A percentile compares a stretch with the other conserved stretches of the same genome.
phyloP scores from a whole-genome alignment of 2,113 vertebrate genomes.

The Leptodactylus fuscus region DNA sequence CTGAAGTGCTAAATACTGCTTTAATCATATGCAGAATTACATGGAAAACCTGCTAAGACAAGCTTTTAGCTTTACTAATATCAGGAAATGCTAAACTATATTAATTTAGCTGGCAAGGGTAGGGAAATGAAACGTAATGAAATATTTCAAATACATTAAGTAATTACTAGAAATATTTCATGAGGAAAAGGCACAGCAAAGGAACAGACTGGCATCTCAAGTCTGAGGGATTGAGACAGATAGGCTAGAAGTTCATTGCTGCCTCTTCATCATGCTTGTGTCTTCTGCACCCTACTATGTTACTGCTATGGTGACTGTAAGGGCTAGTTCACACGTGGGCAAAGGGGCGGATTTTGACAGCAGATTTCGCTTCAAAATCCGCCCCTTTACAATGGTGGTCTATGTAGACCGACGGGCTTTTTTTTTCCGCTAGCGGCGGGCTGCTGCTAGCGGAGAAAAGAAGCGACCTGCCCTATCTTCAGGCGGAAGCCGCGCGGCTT shows the following conservation, averaged over 20 bases:
- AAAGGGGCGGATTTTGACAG: too few species aligned
- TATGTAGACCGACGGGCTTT: too few species aligned
- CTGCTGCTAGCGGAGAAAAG: too few species aligned
- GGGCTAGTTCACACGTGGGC: too few species aligned
- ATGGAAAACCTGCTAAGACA: neutral
- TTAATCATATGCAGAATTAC: neutral
- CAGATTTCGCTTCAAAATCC: too few species aligned
- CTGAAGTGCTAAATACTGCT: neutral
- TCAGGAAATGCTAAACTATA: neutral
- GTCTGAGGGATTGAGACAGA: neutral
- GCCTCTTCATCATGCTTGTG: neutral
- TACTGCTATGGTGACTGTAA: neutral
- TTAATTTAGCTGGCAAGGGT: neutral
- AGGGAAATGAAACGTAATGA: slow-evolving; percentile 36
- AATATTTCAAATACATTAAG: slow-evolving; percentile 36
- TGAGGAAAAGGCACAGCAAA: neutral
- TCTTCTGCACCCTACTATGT: too few species aligned
- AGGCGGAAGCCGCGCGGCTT: too few species aligned
- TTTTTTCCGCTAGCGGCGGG: too few species aligned
- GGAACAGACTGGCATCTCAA: neutral
- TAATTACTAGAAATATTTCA: slow-evolving; percentile 21
- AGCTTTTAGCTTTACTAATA: slow-evolving; percentile 2
- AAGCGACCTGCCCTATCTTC: too few species aligned
- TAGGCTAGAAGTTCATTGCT: neutral
- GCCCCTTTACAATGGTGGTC: too few species aligned